Percentiles rank a stretch among this genome's conserved stretches.
phyloP scores from a whole-genome alignment of 1,140 invertebrate species.

The Lepidurus arcticus region DNA sequence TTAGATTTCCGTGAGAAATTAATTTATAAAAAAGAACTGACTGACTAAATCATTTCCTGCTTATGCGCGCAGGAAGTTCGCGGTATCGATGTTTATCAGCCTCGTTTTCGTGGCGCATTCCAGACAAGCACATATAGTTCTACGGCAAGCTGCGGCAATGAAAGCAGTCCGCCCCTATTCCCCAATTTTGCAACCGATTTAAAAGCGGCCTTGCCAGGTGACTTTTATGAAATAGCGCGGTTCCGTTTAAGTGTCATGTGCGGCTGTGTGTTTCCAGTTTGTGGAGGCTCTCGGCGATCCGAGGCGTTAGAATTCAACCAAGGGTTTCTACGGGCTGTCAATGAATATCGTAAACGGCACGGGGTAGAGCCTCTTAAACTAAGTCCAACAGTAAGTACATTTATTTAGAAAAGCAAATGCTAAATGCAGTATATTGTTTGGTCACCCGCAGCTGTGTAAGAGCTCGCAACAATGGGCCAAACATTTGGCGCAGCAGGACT shows the following conservation, averaged over 20 bases:
- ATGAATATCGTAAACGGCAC: constrained; percentile 69
- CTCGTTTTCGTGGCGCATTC: background rate
- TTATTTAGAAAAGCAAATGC: background rate
- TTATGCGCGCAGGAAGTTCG: constrained; percentile 1
- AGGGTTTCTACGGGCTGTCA: constrained; percentile 64
- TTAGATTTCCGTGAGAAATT: background rate
- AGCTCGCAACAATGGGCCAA: background rate
- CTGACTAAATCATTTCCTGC: background rate
- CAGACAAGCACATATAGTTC: background rate
- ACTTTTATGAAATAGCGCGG: background rate
- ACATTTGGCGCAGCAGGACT: background rate
- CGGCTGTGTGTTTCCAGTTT: background rate
- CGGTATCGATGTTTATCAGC: background rate
- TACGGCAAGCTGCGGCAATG: background rate
- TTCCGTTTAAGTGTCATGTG: background rate
- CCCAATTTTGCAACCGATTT: background rate
- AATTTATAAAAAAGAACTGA: background rate
- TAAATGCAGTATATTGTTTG: background rate
- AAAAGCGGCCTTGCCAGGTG: background rate
- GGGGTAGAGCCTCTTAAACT: constrained; percentile 60
- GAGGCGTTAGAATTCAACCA: constrained; percentile 47
- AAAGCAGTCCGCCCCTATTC: background rate
- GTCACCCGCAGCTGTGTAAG: background rate
- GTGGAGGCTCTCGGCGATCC: background rate
- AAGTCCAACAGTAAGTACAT: constrained; percentile 57